Percentiles rank a stretch among this genome's conserved stretches.
phyloP scores from a whole-genome alignment of 2,888 invertebrate species.

The Noctua janthina region DNA sequence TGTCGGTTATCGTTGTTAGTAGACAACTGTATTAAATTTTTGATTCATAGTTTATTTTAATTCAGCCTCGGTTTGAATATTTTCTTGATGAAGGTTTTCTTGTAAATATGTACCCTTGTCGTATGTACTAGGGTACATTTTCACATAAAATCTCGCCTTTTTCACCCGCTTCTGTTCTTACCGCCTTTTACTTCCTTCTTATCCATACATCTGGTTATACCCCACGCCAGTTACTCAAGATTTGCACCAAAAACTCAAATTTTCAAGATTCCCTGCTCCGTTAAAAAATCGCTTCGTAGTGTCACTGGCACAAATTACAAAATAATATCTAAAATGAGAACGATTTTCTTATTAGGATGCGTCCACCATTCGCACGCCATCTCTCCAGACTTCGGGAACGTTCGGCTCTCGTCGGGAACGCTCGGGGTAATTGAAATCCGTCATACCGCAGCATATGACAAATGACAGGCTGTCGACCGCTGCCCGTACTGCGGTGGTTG shows the following conservation, averaged over 20 bases:
- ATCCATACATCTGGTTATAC: neutral
- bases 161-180: no score
- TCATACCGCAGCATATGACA: constrained; percentile 80
- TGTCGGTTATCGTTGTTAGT: constrained; percentile 21
- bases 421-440: constrained; percentile 83
- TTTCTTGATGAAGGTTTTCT: neutral
- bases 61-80: neutral
- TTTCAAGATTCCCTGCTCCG: neutral
- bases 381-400: constrained; percentile 23
- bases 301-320: constrained; percentile 72
- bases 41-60: constrained; percentile 10
- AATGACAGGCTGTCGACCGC: constrained; percentile 74
- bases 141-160: neutral
- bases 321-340: constrained; percentile 70
- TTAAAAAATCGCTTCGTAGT: constrained; percentile 59
- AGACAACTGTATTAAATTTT: neutral
- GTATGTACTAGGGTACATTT: neutral
- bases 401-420: constrained; percentile 50
- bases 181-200: no score
- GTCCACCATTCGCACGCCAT: constrained; percentile 11
- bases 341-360: constrained; percentile 49
- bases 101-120: neutral
- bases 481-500: constrained; percentile 31
- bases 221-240: neutral
- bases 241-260: neutral